These are phyloP conservation scores for Ectropis grisescens DNA, from an alignment of 1,140 invertebrate genomes.

Conservation along the genomic window DNA sequence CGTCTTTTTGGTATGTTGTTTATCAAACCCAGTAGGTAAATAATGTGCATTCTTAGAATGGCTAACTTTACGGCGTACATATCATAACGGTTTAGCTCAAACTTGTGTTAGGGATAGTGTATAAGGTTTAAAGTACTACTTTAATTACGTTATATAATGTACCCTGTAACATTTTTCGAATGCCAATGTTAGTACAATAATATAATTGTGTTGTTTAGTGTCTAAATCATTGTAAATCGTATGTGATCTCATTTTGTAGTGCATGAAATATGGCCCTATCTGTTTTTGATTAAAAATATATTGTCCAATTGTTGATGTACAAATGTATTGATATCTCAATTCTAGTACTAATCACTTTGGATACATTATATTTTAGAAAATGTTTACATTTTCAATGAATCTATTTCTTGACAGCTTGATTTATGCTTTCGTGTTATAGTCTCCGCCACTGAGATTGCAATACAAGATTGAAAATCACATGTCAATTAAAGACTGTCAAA, in stretches of 20 bases:
- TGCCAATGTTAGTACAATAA: slow-evolving; percentile 55
- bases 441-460: too few relatives aligned
- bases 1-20: neutral
- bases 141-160: slow-evolving; percentile 11
- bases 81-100: slow-evolving; percentile 37
- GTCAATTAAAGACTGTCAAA: slow-evolving; percentile 59
- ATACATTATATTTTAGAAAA: slow-evolving; percentile 54
- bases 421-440: too few relatives aligned
- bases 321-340: slow-evolving; percentile 38
- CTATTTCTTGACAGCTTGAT: too few relatives aligned
- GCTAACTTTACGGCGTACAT: slow-evolving; percentile 21
- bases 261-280: slow-evolving; percentile 26
- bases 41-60: too few relatives aligned
- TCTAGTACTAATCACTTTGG: too few relatives aligned
- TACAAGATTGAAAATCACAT: slow-evolving; percentile 1
- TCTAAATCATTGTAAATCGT: slow-evolving; percentile 44
- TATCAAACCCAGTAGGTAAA: too few relatives aligned
- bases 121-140: slow-evolving; percentile 12
- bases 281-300: slow-evolving; percentile 3
- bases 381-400: slow-evolving; percentile 29
- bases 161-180: slow-evolving; percentile 55
- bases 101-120: slow-evolving; percentile 23
- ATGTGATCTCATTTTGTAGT: slow-evolving; percentile 44
- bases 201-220: slow-evolving; percentile 40
- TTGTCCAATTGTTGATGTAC: slow-evolving; percentile 24